Base-by-base conservation (phyloP, 2,113 vertebrate genomes). In the Nerophis ophidion region DNA sequence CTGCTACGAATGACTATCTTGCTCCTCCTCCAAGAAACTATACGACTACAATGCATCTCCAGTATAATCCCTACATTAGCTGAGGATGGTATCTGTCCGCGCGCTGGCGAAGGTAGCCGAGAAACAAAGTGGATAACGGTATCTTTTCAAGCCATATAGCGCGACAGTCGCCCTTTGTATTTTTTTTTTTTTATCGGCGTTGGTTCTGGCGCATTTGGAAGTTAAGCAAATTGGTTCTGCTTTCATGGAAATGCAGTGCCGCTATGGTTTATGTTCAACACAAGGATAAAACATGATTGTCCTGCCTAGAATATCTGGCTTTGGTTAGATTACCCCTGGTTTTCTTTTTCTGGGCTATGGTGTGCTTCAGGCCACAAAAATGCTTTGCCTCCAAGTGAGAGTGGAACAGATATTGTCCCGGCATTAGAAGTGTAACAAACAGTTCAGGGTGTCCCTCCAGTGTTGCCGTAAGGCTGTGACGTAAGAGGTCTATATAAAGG, bases 161-260 rank as follows among this genome's bases (percentile, higher is more conserved):
- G 50, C 58, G 81, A 76, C 64, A 72, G 72, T 75, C 79, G 68
- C 26, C 26, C 26, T 26, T 26, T 26, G 26, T 26, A 26, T 26
- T 26, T 26, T 72, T 81, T 86, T 42, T 36, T 72, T 81, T 86
- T 84, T 84, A 88, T 88, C 83, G 12, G 70, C 60, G 33, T 4
- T 56, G 70, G 51, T 61, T 66, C 66, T 8, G 68, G 76, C 78
- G 70, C 82, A 77, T 83, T 81, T 74, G 62, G 81, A 87, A 87
- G 81, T 88, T 87, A 90, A 89, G 86, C 84, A 84, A 88, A 90
- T 89, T 83, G 74, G 87, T 90, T 89, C 84, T 87, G 88, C 87
- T 85, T 77, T 77, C 73, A 72, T 63, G 76, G 79, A 80, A 89
- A 74, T 72, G 55, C 79, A 66, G 67, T 72, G 71, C 79, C 80